Evolutionary conservation across 37 sponge, comb jelly and placozoan genomes (phyloP).

Genomic region (Ianthella basta): DNA sequence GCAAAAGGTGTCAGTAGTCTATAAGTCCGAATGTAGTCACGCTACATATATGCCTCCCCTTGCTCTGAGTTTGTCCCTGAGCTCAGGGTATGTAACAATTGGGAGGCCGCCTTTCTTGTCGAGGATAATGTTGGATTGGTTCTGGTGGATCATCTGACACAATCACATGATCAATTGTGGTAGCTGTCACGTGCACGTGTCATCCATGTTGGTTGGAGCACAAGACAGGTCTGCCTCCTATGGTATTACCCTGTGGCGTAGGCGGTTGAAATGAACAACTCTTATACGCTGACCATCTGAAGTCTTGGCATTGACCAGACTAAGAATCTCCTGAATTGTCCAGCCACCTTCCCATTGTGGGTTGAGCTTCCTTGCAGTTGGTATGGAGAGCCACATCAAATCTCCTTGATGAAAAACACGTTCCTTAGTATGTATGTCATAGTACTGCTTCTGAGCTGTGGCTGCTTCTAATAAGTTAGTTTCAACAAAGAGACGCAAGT

Average conservation of each 20-base stretch:
- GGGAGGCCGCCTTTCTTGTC: too few relatives aligned
- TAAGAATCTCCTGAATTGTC: slow-evolving; percentile 25
- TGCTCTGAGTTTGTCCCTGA: too few relatives aligned
- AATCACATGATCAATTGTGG: not conserved
- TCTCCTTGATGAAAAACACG: slow-evolving; percentile 47
- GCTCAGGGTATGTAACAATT: too few relatives aligned
- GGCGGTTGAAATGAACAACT: slow-evolving; percentile 4
- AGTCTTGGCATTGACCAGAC: not conserved
- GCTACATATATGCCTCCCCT: too few relatives aligned
- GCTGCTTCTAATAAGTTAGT: slow-evolving; percentile 3
- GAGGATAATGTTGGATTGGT: too few relatives aligned
- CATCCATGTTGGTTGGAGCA: too few relatives aligned
- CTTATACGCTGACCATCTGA: not conserved
- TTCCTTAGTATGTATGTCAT: slow-evolving; percentile 26
- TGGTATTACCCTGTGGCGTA: slow-evolving; percentile 16
- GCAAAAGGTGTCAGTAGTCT: too few relatives aligned
- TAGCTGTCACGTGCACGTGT: not conserved
- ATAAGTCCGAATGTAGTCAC: too few relatives aligned
- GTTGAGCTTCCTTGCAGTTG: slow-evolving; percentile 66
- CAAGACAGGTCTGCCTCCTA: not conserved
- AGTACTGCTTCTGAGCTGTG: slow-evolving; percentile 22
- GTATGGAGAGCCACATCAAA: slow-evolving; percentile 62
- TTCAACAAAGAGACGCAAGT: slow-evolving; percentile 51
- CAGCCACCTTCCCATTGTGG: slow-evolving; percentile 70
- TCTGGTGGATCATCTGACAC: too few relatives aligned